Conservation (phyloP, 2,888 invertebrate species). For the Periphyllus acericola region DNA sequence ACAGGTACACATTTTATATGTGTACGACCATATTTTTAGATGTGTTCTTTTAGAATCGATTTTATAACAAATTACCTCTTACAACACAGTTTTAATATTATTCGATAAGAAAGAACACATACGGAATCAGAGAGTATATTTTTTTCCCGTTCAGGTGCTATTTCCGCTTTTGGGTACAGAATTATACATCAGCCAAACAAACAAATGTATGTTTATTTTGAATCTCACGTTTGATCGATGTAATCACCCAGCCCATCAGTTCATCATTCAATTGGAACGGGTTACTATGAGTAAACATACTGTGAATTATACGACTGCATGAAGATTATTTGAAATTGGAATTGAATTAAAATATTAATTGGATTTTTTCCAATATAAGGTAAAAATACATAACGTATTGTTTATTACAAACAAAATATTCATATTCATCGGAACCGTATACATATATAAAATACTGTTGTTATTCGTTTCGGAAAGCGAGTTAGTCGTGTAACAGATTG, state of each 20-base stretch:
- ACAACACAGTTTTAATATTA: background rate
- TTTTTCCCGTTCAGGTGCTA: background rate
- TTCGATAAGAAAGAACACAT: background rate
- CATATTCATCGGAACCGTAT: background rate
- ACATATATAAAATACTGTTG: too few species aligned
- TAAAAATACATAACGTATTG: background rate
- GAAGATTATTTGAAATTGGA: background rate
- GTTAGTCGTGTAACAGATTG: background rate
- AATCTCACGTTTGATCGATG: background rate
- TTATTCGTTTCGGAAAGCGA: too few species aligned
- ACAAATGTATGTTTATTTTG: background rate
- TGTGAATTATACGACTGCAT: background rate
- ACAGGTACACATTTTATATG: too few species aligned
- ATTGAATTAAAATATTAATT: conserved; percentile 20
- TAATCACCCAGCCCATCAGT: background rate
- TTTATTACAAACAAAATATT: background rate
- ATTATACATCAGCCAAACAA: background rate
- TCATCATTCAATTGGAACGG: background rate
- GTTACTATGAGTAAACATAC: background rate
- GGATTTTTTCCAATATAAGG: background rate
- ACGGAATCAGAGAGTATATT: background rate
- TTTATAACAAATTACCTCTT: background rate
- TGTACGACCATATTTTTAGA: background rate
- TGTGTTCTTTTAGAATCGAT: background rate
- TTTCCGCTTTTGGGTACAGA: background rate